Percentiles rank a stretch among this genome's conserved stretches.
Evolutionary conservation across 1,140 invertebrate species (phyloP).

Genomic region (Leguminivora glycinivorella): DNA sequence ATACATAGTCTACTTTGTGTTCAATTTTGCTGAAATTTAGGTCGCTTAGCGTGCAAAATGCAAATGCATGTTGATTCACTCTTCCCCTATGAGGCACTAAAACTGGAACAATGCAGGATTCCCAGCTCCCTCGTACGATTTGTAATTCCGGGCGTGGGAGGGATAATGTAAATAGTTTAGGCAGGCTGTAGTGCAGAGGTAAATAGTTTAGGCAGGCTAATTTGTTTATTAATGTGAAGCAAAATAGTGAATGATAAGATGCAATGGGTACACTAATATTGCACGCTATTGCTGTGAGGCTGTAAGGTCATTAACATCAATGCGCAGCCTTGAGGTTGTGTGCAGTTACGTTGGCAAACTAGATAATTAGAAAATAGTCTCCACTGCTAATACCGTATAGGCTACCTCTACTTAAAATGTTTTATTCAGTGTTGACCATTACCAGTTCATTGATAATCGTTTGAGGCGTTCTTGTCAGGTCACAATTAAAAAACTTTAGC

Average conservation of each 20-base stretch:
- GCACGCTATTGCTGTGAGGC: not conserved
- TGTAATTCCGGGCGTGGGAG: not conserved
- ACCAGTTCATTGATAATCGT: not conserved
- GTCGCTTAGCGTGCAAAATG: conserved; percentile 36
- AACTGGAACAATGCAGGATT: not conserved
- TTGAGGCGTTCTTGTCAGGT: not conserved
- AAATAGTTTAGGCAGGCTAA: not conserved
- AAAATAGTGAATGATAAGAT: no score
- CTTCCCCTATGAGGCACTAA: conserved; percentile 5
- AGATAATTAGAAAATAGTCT: not conserved
- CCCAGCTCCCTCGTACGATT: not conserved
- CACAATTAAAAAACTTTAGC: not conserved
- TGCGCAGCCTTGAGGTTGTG: not conserved
- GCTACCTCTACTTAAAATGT: conserved; percentile 5
- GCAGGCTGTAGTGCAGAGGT: not conserved
- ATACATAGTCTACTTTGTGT: not conserved
- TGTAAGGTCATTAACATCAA: not conserved
- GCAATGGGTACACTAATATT: not conserved
- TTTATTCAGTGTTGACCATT: not conserved
- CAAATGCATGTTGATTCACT: conserved; percentile 13
- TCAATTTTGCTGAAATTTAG: conserved; percentile 48
- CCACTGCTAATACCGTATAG: not conserved
- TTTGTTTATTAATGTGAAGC: not conserved
- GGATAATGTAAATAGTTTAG: not conserved
- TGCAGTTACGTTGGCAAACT: not conserved